phyloP scores from a whole-genome alignment of 1,140 invertebrate genomes.

The Drosophila funebris region DNA sequence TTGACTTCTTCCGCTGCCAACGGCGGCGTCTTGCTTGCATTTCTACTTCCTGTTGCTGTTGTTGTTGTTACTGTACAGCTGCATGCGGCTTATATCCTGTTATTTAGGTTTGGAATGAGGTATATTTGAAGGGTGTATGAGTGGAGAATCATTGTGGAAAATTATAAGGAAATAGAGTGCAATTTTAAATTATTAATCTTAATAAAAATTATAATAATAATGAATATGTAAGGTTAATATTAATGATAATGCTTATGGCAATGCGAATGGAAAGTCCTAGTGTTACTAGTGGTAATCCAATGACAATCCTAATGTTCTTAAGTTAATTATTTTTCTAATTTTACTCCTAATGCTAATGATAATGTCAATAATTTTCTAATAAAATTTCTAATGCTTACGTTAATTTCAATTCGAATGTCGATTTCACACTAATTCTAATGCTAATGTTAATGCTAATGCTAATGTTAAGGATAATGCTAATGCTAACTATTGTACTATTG shows the following conservation, averaged over 20 bases:
- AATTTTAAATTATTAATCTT: not conserved
- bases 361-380: not conserved
- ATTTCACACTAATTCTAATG: not conserved
- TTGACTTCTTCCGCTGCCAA: constrained; percentile 81
- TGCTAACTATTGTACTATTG: not conserved
- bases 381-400: not conserved
- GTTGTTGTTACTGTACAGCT: constrained; percentile 38
- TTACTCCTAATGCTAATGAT: not conserved
- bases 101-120: constrained; percentile 24
- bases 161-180: not conserved
- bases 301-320: not conserved
- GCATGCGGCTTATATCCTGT: constrained; percentile 63
- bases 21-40: constrained; percentile 79
- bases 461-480: not conserved
- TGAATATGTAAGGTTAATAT: not conserved
- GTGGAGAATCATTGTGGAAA: not conserved
- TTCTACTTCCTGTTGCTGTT: constrained; percentile 71
- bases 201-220: not conserved
- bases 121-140: not conserved
- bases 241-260: not conserved
- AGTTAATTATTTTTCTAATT: not conserved
- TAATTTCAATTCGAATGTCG: not conserved
- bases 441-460: not conserved
- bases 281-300: not conserved
- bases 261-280: not conserved